phyloP scores from a whole-genome alignment of 2,888 invertebrate genomes.

The Drosophila trichaetosa region DNA sequence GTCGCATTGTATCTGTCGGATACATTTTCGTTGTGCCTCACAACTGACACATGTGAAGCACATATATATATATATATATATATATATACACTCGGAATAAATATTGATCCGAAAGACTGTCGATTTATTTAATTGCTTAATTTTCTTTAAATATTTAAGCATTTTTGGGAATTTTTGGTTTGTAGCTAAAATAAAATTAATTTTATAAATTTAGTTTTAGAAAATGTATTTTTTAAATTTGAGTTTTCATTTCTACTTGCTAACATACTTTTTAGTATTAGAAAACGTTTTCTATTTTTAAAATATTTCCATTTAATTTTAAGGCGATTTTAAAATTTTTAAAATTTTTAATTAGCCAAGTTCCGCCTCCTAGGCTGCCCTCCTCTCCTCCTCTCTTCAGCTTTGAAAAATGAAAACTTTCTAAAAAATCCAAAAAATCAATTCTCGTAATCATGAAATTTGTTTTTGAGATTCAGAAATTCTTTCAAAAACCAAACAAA shows the following conservation, averaged over 20 bases:
- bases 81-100: background rate
- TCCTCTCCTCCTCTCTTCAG: no score
- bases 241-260: background rate
- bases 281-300: background rate
- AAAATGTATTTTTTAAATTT: background rate
- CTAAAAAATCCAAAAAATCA: background rate
- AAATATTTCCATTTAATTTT: background rate
- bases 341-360: background rate
- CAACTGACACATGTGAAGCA: constrained; percentile 68
- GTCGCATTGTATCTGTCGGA: constrained; percentile 70
- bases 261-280: background rate
- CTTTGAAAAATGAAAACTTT: no score
- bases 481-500: no score
- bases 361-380: no score
- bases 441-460: background rate
- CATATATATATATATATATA: constrained; percentile 1
- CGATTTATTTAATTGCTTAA: no score
- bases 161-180: background rate
- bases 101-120: background rate
- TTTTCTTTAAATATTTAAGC: no score
- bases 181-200: background rate
- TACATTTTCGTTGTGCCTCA: constrained; percentile 67
- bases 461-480: background rate
- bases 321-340: background rate
- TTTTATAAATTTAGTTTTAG: background rate